Evolutionary conservation across 2,113 vertebrate genomes (phyloP).

Genomic region (Sarotherodon lohbergeri): DNA sequence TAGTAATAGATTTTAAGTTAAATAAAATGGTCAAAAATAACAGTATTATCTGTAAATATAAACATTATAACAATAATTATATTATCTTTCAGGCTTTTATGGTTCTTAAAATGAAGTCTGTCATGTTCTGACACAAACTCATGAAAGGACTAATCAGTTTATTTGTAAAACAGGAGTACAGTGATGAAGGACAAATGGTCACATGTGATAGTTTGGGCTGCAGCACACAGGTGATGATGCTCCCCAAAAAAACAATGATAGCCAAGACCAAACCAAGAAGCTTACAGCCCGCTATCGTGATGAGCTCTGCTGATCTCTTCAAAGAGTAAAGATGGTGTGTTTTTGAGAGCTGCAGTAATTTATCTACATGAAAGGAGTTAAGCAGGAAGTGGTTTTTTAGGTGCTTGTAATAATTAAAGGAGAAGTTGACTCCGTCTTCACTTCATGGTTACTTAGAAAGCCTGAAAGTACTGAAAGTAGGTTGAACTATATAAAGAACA

Average conservation of each 20-base stretch:
- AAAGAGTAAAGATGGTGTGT: neutral
- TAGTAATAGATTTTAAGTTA: too few species aligned
- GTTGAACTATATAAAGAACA: neutral
- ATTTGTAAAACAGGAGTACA: too few species aligned
- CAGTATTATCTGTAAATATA: too few species aligned
- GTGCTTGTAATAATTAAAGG: neutral
- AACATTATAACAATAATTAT: too few species aligned
- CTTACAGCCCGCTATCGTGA: constrained; percentile 63
- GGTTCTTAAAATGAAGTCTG: too few species aligned
- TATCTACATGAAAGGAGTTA: neutral
- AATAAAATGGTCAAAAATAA: too few species aligned
- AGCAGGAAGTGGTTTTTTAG: neutral
- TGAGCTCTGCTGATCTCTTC: neutral
- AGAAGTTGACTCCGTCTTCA: neutral
- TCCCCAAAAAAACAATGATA: constrained; percentile 77
- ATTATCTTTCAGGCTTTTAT: too few species aligned
- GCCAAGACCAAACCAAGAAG: constrained; percentile 74
- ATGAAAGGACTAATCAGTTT: too few species aligned
- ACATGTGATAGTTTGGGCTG: too few species aligned
- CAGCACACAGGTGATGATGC: constrained; percentile 77
- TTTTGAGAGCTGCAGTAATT: neutral
- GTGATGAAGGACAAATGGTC: too few species aligned
- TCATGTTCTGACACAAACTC: too few species aligned
- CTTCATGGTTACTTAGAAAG: neutral
- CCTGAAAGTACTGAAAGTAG: neutral